These are phyloP conservation scores for Drosophila orena DNA, from an alignment of 1,140 invertebrate genomes.

Conservation along the genomic window DNA sequence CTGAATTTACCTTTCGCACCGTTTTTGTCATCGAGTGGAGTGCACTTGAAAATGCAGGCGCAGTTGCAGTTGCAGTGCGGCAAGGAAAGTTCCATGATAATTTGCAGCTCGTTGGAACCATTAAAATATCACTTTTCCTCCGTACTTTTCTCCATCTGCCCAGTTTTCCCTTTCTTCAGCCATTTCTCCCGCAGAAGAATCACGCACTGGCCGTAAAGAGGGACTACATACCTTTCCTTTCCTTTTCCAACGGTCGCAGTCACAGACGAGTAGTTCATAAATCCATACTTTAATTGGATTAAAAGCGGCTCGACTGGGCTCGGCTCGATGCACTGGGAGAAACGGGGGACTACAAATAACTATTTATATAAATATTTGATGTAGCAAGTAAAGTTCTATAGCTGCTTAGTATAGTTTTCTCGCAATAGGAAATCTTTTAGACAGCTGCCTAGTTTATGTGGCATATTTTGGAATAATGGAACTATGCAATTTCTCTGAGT, in stretches of 20 bases:
- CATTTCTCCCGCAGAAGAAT: slow-evolving; percentile 14
- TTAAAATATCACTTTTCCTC: slow-evolving; percentile 34
- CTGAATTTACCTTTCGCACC: slow-evolving; percentile 51
- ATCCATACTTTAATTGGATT: slow-evolving; percentile 82
- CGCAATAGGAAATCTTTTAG: background rate
- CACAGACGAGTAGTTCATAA: slow-evolving; percentile 61
- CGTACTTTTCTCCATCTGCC: background rate
- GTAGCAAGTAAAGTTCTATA: no score
- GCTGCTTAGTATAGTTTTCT: no score
- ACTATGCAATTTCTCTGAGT: background rate
- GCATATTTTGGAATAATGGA: no score
- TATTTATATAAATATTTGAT: background rate
- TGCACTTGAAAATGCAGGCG: slow-evolving; percentile 68
- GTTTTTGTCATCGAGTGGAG: slow-evolving; percentile 61
- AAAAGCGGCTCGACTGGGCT: slow-evolving; percentile 68
- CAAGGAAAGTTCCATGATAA: slow-evolving; percentile 53
- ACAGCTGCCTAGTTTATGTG: no score
- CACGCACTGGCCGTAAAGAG: slow-evolving; percentile 65
- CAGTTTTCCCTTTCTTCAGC: slow-evolving; percentile 3
- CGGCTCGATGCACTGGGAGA: slow-evolving; percentile 25
- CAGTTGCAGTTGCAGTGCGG: slow-evolving; percentile 26
- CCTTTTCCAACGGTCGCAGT: slow-evolving; percentile 18
- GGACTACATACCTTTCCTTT: slow-evolving; percentile 48
- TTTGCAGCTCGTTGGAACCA: slow-evolving; percentile 57
- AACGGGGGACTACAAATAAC: background rate